Evolutionary conservation across 2,797 vertebrate species (phyloP).

Genomic region (Distichodus sexfasciatus): DNA sequence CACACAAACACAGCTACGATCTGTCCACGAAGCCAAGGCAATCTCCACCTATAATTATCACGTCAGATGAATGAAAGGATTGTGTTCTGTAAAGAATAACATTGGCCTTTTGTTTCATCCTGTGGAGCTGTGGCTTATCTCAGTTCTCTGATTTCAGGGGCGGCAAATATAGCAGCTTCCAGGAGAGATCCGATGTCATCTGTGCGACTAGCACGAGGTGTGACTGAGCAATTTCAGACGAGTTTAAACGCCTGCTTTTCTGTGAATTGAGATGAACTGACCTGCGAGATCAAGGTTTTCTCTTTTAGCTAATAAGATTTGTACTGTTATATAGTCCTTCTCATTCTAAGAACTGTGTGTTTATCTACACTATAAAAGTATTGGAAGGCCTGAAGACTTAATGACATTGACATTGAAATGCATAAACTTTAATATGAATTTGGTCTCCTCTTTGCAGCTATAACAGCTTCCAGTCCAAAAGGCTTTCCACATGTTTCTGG

Average conservation of each 20-base stretch:
- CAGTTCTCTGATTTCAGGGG: background rate
- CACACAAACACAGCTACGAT: background rate
- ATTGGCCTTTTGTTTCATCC: conserved; percentile 5
- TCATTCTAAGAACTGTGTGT: too few relatives aligned
- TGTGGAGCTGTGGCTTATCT: background rate
- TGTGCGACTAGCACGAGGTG: background rate
- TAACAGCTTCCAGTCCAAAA: too few relatives aligned
- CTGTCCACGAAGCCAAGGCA: background rate
- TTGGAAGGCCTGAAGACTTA: too few relatives aligned
- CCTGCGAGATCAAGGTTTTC: too few relatives aligned
- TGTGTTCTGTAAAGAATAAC: conserved; percentile 14
- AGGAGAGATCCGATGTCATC: background rate
- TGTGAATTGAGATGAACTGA: too few relatives aligned
- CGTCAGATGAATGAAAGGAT: conserved; percentile 28
- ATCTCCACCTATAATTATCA: conserved; percentile 23
- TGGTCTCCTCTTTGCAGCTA: too few relatives aligned
- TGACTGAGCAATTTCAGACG: background rate
- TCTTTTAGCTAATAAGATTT: background rate
- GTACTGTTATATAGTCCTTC: too few relatives aligned
- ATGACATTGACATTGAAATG: too few relatives aligned
- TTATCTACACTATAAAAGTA: too few relatives aligned
- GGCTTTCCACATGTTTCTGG: too few relatives aligned
- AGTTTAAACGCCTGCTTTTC: background rate
- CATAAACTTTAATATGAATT: too few relatives aligned
- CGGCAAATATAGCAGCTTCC: conserved; percentile 19